Evolutionary conservation across 2,113 vertebrate species (phyloP), one percentile per base, ranked within the genome.

Genomic region (Andinoacara biseriatus): DNA sequence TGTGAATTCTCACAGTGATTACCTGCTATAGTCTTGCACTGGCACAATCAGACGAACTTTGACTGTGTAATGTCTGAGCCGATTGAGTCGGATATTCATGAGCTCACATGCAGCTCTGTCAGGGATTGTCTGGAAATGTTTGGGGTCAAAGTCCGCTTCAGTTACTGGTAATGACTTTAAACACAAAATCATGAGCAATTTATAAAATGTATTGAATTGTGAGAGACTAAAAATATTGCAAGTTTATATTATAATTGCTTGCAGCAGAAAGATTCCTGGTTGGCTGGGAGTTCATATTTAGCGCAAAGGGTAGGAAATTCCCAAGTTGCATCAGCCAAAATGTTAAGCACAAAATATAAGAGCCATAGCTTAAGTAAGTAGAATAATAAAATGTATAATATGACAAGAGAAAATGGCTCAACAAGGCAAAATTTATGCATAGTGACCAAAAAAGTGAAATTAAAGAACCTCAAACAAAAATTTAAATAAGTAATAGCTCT

Each of bases 401-500:
- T 43, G 22, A 67, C 14, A 29, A 67, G 46, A 43, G 9, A 67
- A 67, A 67, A 67, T 67, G 5, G 40, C 24, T 67, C 46, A 24
- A 67, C 1, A 1, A 49, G 26, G 22, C n/a, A 0, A 49, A 67
- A 49, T 18, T 29, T 26, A 10, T 8, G 24, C 63, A 49, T 26
- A 43, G 13, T 3, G 11, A 2, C 24, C 7, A 43, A 67, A 40
- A 17, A 46, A 0, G 22, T 49, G 63, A 67, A 67, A 26, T 67
- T 26, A 49, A 65, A 49, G 15, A 49, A 18, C 22, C 63, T 10
- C 22, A 63, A 63, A 63, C n/a, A 3, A 49, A 60, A 3, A 3
- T 38, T 10, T 40, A 4, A 1, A n/a, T 2, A 7, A 60, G 29
- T 33, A 1, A 0, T 14, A 22, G 11, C 35, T n/a, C 40, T 24